phyloP scores from a whole-genome alignment of 2,888 invertebrate species.

The Pachymerium ferrugineum region DNA sequence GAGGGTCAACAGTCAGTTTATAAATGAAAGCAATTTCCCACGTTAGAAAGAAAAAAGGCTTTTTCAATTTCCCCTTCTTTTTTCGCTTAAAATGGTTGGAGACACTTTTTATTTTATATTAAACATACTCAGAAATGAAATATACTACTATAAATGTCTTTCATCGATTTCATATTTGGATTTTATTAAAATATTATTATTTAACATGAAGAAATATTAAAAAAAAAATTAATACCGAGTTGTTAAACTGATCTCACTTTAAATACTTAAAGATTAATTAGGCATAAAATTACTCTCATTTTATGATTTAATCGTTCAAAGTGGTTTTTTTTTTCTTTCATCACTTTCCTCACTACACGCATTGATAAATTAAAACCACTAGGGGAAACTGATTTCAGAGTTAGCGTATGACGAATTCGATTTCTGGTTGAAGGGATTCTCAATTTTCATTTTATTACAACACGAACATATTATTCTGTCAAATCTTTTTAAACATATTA shows the following conservation, averaged over 20 bases:
- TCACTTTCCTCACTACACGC: neutral
- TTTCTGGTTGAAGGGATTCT: neutral
- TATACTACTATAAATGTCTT: no score
- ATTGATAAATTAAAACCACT: neutral
- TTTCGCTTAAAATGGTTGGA: no score
- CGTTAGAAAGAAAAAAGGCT: neutral
- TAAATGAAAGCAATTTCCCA: constrained; percentile 5
- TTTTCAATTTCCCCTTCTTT: no score
- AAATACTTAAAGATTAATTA: constrained; percentile 10
- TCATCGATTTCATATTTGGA: no score
- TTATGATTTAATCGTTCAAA: constrained; percentile 20
- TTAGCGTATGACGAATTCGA: neutral
- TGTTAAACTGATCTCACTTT: neutral
- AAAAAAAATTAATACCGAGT: neutral
- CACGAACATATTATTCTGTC: no score
- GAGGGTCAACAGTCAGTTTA: neutral
- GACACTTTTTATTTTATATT: no score
- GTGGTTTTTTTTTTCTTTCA: no score
- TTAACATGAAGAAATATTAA: neutral
- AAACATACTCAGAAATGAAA: no score
- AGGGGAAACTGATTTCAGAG: neutral
- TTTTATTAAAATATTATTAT: neutral
- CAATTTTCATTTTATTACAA: neutral
- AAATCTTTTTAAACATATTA: neutral
- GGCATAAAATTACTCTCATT: constrained; percentile 6